Evolutionary conservation across 2,888 invertebrate genomes (phyloP).

Genomic region (Agrilus cyanescens): DNA sequence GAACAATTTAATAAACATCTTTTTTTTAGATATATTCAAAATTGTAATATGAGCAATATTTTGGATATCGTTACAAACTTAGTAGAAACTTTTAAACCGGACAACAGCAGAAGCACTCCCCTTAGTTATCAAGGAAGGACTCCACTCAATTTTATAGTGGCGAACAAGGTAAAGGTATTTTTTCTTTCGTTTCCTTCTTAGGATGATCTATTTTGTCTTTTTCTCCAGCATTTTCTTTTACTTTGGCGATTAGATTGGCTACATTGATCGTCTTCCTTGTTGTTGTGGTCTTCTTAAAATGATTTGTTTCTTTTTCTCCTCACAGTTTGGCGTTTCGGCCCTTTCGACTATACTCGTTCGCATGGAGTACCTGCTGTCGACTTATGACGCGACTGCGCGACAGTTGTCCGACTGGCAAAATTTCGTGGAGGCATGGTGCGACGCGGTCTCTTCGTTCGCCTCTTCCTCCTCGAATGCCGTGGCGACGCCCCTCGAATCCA

Average conservation of each 20-base stretch:
- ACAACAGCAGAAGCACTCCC: conserved; percentile 30
- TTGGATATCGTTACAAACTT: conserved; percentile 29
- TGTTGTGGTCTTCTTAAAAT: too few relatives aligned
- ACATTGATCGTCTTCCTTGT: not conserved
- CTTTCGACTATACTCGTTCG: conserved; percentile 40
- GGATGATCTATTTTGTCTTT: not conserved
- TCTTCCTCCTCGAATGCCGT: conserved; percentile 17
- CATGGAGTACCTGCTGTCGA: conserved; percentile 36
- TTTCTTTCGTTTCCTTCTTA: not conserved
- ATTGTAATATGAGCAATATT: conserved; percentile 29
- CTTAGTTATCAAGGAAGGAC: conserved; percentile 31
- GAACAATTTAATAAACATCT: conserved; percentile 2
- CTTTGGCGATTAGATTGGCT: not conserved
- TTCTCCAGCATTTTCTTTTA: not conserved
- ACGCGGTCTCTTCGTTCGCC: conserved; percentile 27
- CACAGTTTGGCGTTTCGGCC: conserved; percentile 45
- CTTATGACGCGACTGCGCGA: conserved; percentile 25
- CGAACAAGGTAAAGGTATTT: conserved; percentile 37
- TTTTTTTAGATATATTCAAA: conserved; percentile 28
- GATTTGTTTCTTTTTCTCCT: not conserved
- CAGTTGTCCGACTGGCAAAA: conserved; percentile 38
- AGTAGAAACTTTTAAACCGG: conserved; percentile 26
- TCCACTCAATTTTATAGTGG: conserved; percentile 35
- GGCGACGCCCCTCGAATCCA: conserved; percentile 28
- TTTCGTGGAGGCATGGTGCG: conserved; percentile 41